Base-by-base conservation (phyloP, 1,140 invertebrate species). In the Drosophila teissieri region DNA sequence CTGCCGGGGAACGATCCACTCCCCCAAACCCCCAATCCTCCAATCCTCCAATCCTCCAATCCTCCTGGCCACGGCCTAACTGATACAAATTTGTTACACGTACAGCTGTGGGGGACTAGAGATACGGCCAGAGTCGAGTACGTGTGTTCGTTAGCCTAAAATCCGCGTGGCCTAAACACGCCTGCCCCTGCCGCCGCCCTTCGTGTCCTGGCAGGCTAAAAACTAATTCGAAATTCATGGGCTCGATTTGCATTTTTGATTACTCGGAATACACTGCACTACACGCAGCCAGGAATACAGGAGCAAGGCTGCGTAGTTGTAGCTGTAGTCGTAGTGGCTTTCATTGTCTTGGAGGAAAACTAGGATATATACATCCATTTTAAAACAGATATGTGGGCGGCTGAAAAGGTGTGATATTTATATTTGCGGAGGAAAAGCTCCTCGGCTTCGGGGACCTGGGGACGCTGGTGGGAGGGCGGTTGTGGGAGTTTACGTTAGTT, bases 141-240 rank as follows among this genome's bases (percentile, higher is more conserved):
- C 82, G 83, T 86, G 82, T 86, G 83, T 86, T 86, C 83, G 82
- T 86, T 86, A 86, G 78, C 65, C 83, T 79, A 82, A 86, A 88
- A 82, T 85, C 78, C 82, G 78, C 82, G 82, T 63, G 63, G 74
- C 63, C 51, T 81, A 81, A 78, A 73, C 73, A 80, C 65, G 68
- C 31, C 34, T 7, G 31, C 31, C 31, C 19, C 51, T 24, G 22
- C 63, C 63, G 40, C 54, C 49, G n/a, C 53, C 14, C 2, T 12
- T 36, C 22, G 5, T 56, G 60, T 73, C 55, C 64, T 75, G 78
- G 49, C 61, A 44, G 78, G 83, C 83, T 88, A 80, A 88, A 88
- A 88, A 88, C 84, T 88, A 88, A 88, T 88, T 83, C 84, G 84
- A 89, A 88, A 88, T 88, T 88, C 83, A 88, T 88, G 83, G 83